Evolutionary conservation across 1,140 invertebrate genomes (phyloP), one percentile per base, ranked within the genome.

Genomic region (Drosophila triauraria): DNA sequence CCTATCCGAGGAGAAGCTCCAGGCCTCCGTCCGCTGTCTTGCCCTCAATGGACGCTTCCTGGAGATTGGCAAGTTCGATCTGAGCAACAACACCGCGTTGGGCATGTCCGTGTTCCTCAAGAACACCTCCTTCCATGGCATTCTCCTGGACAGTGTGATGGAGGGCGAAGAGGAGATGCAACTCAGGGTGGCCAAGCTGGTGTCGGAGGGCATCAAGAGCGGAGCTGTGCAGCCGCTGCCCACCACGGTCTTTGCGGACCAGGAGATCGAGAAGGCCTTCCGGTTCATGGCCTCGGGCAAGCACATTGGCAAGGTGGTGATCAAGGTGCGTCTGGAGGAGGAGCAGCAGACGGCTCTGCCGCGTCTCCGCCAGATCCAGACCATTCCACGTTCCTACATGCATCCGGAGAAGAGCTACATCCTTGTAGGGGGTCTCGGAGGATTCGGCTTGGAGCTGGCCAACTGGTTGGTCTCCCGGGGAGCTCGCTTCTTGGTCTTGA

Each of bases 41-140:
- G 97, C 96, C 2, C 93, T 95, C 47, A 97, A 98, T 90, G 98
- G 98, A 27, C 95, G 98, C 30, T 99, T 99, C 94, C 94, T 99
- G 23, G 98, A 99, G 94, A 99, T 99, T 85, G 99, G 98, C 67
- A 99, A 99, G 93, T 98, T 97, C 67, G 98, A 99, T 94, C 93
- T 99, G 23, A 98, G 97, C 1, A 98, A 98, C 81, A 98, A 99
- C 92, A 96, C 94, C 8, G 93, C 95, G 3, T 90, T 99, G 54
- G 98, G 98, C 12, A 99, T 99, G 98, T 95, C 97, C 0, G 91
- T 99, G 2, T 99, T 99, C 93, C 93, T 99, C 68, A 99, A 98
- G 90, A 99, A 99, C 90, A 97, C 97, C 3, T 96, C 97, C 13
- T 99, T 99, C 95, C 98, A 99, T 93, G 98, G 99, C 62, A 98